Evolutionary conservation across 35 echinoderm and acorn worm species (phyloP).

Genomic region (Diadema setosum): DNA sequence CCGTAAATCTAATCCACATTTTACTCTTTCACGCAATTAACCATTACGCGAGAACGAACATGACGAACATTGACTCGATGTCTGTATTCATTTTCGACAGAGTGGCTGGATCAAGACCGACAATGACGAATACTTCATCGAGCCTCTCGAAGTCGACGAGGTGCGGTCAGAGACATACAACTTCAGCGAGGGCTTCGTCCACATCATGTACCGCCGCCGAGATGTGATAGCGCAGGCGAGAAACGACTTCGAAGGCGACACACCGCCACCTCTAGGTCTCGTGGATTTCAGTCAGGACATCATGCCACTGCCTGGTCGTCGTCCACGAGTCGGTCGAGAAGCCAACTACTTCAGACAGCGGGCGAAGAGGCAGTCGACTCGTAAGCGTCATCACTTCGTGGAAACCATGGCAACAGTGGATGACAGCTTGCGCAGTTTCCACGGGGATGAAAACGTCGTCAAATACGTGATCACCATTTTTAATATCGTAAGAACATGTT

Average conservation of each 20-base stretch:
- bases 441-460: background rate
- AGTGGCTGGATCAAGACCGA: slow-evolving; percentile 34
- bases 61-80: no score
- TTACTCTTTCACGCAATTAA: no score
- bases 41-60: no score
- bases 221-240: background rate
- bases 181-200: background rate
- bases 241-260: background rate
- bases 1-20: background rate
- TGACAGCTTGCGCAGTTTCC: slow-evolving; percentile 47
- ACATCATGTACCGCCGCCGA: slow-evolving; percentile 44
- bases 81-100: slow-evolving; percentile 7
- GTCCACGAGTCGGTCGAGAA: background rate
- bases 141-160: slow-evolving; percentile 7
- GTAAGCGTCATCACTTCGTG: slow-evolving; percentile 42
- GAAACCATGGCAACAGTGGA: slow-evolving; percentile 72
- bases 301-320: background rate
- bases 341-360: background rate
- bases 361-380: background rate
- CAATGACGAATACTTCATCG: slow-evolving; percentile 49
- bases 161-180: slow-evolving; percentile 11
- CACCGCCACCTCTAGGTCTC: background rate
- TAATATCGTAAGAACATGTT: slow-evolving; percentile 60
- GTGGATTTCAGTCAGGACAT: background rate
- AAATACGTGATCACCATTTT: slow-evolving; percentile 70